A percentile compares a stretch with the other conserved stretches of the same genome.
Conservation (phyloP, 2,113 vertebrate genomes). For the Callipepla squamata region DNA sequence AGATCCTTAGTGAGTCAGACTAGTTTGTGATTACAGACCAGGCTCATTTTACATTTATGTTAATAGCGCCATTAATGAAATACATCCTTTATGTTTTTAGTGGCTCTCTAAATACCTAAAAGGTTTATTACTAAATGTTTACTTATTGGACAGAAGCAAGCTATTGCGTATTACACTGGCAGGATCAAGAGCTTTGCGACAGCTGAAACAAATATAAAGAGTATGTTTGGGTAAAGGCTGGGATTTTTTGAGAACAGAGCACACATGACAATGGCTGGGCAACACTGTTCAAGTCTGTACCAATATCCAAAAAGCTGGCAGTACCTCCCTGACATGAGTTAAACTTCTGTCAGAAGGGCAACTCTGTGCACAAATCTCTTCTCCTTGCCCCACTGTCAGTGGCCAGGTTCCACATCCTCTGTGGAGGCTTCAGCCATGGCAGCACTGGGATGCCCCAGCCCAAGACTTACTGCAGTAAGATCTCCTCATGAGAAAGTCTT, state of each 20-base stretch:
- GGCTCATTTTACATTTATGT: slow-evolving; percentile 75
- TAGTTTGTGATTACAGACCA: slow-evolving; percentile 74
- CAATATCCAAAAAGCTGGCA: neutral
- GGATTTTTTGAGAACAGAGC: neutral
- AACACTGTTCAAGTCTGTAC: neutral
- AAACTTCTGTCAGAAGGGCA: neutral
- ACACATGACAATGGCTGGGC: neutral
- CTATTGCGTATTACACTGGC: neutral
- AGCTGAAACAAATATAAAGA: neutral
- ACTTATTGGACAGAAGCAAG: slow-evolving; percentile 62
- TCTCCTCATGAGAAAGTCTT: neutral
- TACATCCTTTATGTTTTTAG: slow-evolving; percentile 74
- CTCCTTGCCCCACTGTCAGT: neutral
- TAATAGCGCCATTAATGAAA: slow-evolving; percentile 78
- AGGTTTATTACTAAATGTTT: slow-evolving; percentile 77
- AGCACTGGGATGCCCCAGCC: accelerated
- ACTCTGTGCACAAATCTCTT: neutral
- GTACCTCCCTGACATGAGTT: accelerated
- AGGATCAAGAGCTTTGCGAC: neutral
- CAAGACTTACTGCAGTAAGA: neutral
- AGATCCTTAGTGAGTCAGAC: slow-evolving; percentile 72
- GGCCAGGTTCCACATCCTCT: neutral
- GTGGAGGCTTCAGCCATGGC: neutral
- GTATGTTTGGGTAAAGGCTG: neutral
- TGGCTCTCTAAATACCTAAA: slow-evolving; percentile 74